These are phyloP conservation scores for Halcyon chelicuti DNA, from an alignment of 2,797 vertebrate genomes.

Conservation along the genomic window DNA sequence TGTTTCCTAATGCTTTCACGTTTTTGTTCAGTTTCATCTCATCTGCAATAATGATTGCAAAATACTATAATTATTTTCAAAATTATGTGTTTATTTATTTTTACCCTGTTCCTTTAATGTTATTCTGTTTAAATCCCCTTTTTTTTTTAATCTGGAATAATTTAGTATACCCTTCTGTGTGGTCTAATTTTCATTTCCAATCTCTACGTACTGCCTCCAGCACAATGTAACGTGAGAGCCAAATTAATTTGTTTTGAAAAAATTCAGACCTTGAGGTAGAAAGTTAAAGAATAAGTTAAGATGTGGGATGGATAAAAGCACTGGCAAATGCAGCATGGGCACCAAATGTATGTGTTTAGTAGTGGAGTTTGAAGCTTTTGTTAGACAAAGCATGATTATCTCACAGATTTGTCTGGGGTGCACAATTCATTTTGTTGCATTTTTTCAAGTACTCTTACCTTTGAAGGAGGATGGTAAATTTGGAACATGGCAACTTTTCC, in stretches of 20 bases:
- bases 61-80: neutral
- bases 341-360: neutral
- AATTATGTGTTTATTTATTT: neutral
- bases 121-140: neutral
- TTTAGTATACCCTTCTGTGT: neutral
- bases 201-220: neutral
- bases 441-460: neutral
- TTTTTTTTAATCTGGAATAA: neutral
- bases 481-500: neutral
- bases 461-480: neutral
- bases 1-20: neutral
- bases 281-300: neutral
- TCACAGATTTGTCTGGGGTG: neutral
- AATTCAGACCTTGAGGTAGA: neutral
- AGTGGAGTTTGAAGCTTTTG: neutral
- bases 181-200: slow-evolving; percentile 13
- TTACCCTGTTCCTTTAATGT: neutral
- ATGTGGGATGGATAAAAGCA: neutral
- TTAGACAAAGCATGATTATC: neutral
- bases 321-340: neutral
- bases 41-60: neutral
- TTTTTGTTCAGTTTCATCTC: neutral
- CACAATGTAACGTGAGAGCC: neutral
- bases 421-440: neutral
- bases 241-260: slow-evolving; percentile 32